Percentiles rank a stretch among this genome's conserved stretches.
phyloP scores from a whole-genome alignment of 2,888 invertebrate species.

The Dyspetes luteomarginatus region DNA sequence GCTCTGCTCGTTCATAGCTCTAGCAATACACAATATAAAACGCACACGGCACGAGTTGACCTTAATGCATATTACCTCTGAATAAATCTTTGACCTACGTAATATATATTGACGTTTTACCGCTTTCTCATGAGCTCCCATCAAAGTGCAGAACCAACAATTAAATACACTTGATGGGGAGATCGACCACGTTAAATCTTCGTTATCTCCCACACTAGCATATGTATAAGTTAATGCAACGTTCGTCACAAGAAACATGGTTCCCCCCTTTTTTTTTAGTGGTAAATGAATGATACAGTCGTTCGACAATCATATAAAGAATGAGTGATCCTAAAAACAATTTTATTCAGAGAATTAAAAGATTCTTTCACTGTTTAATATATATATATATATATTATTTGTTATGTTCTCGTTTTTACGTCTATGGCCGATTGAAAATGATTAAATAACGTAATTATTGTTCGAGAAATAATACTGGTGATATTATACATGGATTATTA shows the following conservation, averaged over 20 bases:
- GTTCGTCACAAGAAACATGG: conserved; percentile 48
- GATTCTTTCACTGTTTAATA: conserved; percentile 59
- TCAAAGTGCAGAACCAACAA: conserved; percentile 22
- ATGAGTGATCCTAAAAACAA: conserved; percentile 74
- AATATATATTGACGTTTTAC: background rate
- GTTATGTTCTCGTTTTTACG: conserved; percentile 52
- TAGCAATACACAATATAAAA: background rate
- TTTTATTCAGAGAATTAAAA: conserved; percentile 70
- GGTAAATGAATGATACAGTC: conserved; percentile 58
- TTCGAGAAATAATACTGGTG: conserved; percentile 76
- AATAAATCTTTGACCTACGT: background rate
- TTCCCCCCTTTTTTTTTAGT: conserved; percentile 49
- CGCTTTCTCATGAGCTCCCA: no score
- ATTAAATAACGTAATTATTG: conserved; percentile 70
- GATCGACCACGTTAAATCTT: conserved; percentile 1
- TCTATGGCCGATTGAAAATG: conserved; percentile 73
- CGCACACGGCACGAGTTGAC: conserved; percentile 12
- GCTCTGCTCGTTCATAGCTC: background rate
- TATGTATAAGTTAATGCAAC: background rate
- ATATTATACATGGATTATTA: conserved; percentile 73
- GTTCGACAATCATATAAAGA: conserved; percentile 62
- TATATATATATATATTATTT: conserved; percentile 44
- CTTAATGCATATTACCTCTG: conserved; percentile 4
- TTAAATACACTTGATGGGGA: background rate
- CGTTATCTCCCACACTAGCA: conserved; percentile 16